Base-by-base conservation (phyloP, 2,888 invertebrate genomes). In the Cataglyphis albicans region DNA sequence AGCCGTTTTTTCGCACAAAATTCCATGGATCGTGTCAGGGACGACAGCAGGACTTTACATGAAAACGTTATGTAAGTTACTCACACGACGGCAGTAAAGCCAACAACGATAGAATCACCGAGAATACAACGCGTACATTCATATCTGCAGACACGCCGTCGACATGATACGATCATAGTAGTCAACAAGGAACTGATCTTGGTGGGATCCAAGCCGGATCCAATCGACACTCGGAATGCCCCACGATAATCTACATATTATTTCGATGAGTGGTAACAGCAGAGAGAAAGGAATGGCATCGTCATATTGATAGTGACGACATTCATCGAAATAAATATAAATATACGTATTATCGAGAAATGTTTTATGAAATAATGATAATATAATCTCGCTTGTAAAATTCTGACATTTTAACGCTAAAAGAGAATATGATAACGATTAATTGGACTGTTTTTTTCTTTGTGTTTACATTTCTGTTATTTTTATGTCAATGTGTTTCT, bases 21-120 rank as follows among this genome's bases (percentile, higher is more conserved):
- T 48, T 35, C 18, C 32, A 38, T 18, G 32, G 10, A 64, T 9
- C n/a, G 25, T 21, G 32, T 44, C 21, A 41, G 25, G 15, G 64
- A 61, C 68, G 59, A 65, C 38, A 57, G 63, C 52, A 61, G 38
- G 48, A 21, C 35, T 67, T 64, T n/a, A 83, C 59, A 81, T 82
- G 38, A 55, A 76, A 81, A 68, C 76, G 59, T 83, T 84, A 86
- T 68, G 59, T 63, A 81, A 73, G 38, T 59, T 89, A 89, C 91
- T 90, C 85, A 90, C 90, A 84, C 85, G 88, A 86, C 41, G 81
- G 78, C 73, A 78, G 64, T 76, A 81, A 67, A 67, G n/a, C 63
- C 73, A 68, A 55, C 70, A 89, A 82, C 70, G 81, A 81, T 21
- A 84, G 82, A 38, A 59, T 10, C 32, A 73, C 21, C 18, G 73